Evolutionary conservation across 2,113 vertebrate species (phyloP).

Genomic region (Nicator chloris): DNA sequence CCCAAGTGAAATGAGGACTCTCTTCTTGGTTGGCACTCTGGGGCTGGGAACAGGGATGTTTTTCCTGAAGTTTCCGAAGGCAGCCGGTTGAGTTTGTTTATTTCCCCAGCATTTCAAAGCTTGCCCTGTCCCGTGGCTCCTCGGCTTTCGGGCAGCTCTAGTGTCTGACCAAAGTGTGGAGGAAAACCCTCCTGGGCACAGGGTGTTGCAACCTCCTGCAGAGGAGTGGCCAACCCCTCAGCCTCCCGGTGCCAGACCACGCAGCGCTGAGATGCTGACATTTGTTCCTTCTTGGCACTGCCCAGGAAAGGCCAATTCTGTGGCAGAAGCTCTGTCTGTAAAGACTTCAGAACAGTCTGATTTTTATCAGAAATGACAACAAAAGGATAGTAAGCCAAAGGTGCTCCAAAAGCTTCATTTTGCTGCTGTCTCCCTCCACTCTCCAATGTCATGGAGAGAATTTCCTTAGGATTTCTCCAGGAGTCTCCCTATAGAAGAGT

Average conservation of each 20-base stretch:
- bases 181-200: not conserved
- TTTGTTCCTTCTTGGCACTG: not conserved
- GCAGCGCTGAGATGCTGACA: not conserved
- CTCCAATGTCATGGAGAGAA: not conserved
- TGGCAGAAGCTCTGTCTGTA: not conserved
- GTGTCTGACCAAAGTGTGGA: not conserved
- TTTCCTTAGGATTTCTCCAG: not conserved
- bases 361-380: constrained; percentile 39
- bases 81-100: not conserved
- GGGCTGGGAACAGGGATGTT: not conserved
- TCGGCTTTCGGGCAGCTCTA: not conserved
- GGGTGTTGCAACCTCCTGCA: not conserved
- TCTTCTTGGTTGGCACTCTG: not conserved
- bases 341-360: constrained; percentile 4
- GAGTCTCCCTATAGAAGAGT: not conserved
- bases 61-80: not conserved
- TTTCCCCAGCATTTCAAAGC: not conserved
- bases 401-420: not conserved
- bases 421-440: not conserved
- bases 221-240: not conserved
- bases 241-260: not conserved
- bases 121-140: not conserved
- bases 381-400: not conserved
- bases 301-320: not conserved
- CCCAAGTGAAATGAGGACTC: not conserved